Base-by-base conservation (phyloP, 2,888 invertebrate species). In the Helicoverpa assulta region DNA sequence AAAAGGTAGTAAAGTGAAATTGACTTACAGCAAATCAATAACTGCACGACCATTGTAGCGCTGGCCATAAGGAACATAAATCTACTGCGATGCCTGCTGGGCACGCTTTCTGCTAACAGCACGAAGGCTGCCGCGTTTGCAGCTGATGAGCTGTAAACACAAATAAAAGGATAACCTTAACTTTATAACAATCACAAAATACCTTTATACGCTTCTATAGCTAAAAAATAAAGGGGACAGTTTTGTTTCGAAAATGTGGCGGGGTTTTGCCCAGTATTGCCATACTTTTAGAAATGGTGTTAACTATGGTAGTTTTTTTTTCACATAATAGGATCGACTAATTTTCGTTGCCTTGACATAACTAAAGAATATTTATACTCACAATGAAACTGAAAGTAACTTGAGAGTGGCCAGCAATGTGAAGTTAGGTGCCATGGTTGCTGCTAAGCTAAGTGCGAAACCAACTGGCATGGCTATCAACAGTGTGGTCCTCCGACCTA, bases 51-150 rank as follows among this genome's bases (percentile, higher is more conserved):
- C 92, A 93, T 91, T 7, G 94, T 93, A 7, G 90, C 86, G 55
- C 92, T 91, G 19, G 92, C 93, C 93, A 93, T 93, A 5, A 93
- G 85, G 78, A 93, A 94, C 90, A 94, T 91, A 78, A 90, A 90
- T 1, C 88, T 84, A 71, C 90, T 91, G 6, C 94, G 89, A 61
- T 87, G 86, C 14, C 87, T 84, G 10, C 67, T 67, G 0, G 94
- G 93, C 1, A 90, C 89, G 54, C 90, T 91, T 77, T 94, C 94
- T 0, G 93, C 94, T 33, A 93, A 67, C 54, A 94, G 80, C 19
- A 94, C 94, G 72, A 93, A 94, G 0, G 87, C 93, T 0, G 93
- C 94, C 0, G 94, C 93, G 29, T 93, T 94, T 0, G 94, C 94
- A 83, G 94, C 89, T 70, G 94, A 90, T 57, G 92, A 90, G 70